Base-by-base conservation (phyloP, 2,888 invertebrate species). In the Cordylochernes scorpioides region DNA sequence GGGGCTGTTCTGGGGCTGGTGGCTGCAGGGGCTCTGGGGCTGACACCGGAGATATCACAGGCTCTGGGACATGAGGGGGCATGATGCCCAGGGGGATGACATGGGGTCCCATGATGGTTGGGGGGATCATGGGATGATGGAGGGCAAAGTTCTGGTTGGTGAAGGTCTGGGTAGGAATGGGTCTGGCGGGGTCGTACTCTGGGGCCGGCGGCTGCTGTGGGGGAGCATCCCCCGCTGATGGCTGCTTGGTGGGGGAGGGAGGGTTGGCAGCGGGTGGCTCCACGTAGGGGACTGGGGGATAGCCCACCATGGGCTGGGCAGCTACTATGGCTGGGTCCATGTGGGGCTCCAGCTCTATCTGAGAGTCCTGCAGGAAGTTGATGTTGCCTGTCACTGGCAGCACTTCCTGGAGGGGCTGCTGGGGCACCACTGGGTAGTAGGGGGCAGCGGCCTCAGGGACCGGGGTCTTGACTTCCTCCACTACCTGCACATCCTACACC, bases 91-190 rank as follows among this genome's bases (percentile, higher is more conserved):
- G 10, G 3, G 36, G 24, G 9, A 36, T 14, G 16, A 28, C 34
- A 29, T 33, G 33, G 24, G 27, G 32, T 15, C 26, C 34, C 10
- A 34, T 27, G 27, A 33, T 31, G 4, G 31, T 22, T 21, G 26
- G 26, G 6, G 27, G 30, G 27, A 38, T 32, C 35, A 38, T 32
- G n/a, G 33, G 33, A 28, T 38, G 37, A 22, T 33, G 38, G 9
- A 64, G 59, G 5, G 34, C 26, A 51, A 67, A 77, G 49, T 67
- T 71, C 50, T 74, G 75, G 55, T 78, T 78, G 32, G 75, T 77
- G 52, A 71, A 78, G 24, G 75, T 77, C 54, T 75, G 74, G 17
- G 71, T 65, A 15, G 74, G 71, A 47, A 78, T 75, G 33, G 39
- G 39, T 17, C 37, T 30, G 9, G 30, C 30, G 15, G 34, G 32